Base-by-base conservation (phyloP, 2,113 vertebrate genomes). In the Notiomystis cincta region DNA sequence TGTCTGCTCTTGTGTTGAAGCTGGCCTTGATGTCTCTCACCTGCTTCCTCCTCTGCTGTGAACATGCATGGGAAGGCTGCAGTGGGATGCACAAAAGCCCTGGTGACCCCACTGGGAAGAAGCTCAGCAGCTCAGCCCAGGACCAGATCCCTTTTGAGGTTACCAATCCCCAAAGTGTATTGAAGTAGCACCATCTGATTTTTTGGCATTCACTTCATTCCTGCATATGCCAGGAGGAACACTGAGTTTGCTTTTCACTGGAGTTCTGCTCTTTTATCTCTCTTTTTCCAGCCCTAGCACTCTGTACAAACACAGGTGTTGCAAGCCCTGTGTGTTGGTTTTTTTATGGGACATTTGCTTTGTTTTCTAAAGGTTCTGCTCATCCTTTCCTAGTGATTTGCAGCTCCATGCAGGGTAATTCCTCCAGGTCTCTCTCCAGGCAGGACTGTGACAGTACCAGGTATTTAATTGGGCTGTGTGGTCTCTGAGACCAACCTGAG, bases 321-420 rank as follows among this genome's bases (percentile, higher is more conserved):
- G 45, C 61, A 51, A 57, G 16, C 21, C 8, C 30, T 64, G 61
- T 27, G 21, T 58, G 0, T 47, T 57, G 25, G 25, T 6, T 51
- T 35, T 33, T 84, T 21, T 8, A 21, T 11, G 66, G 62, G 33
- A 28, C 54, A 10, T 56, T 67, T 25, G 8, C 72, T n/a, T n/a
- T 57, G 37, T 61, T 92, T 80, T 51, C 35, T 48, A 22, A 56
- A 85, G 65, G 60, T 72, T 53, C 27, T 66, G 3, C 40, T 92
- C 66, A 27, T 51, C 70, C 79, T 94, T 87, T 85, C 38, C 91
- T 70, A 27, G 65, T 64, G 64, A 84, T 77, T 44, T 73, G 51
- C 66, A 85, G 75, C 56, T 82, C 65, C 78, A 48, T 17, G 2
- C 2, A 82, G 61, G 70, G 79, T 71, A 48, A 58, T 42, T 90